These are phyloP conservation scores for Gari tellinella DNA, from an alignment of 2,888 invertebrate species.

Conservation along the genomic window DNA sequence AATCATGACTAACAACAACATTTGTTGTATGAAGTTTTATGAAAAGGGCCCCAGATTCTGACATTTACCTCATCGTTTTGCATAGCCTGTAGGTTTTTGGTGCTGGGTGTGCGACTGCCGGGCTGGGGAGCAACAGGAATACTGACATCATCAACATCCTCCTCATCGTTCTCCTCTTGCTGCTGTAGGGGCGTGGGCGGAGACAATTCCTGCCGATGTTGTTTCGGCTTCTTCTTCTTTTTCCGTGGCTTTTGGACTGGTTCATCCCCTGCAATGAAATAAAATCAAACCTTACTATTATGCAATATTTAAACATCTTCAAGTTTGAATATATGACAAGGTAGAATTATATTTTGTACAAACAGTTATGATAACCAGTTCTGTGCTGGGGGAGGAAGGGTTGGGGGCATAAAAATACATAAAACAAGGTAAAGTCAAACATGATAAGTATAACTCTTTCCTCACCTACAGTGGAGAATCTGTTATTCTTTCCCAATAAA, in stretches of 20 bases:
- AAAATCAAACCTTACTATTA: neutral
- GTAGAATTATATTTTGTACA: too few species aligned
- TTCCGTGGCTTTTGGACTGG: conserved; percentile 26
- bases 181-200: conserved; percentile 29
- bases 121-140: conserved; percentile 73
- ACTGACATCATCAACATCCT: conserved; percentile 73
- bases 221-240: conserved; percentile 56
- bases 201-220: conserved; percentile 31
- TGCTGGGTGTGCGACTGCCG: conserved; percentile 57
- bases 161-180: conserved; percentile 54
- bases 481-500: too few species aligned
- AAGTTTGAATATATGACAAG: neutral
- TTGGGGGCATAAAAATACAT: too few species aligned
- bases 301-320: neutral
- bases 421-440: too few species aligned
- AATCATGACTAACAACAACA: too few species aligned
- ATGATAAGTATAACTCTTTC: too few species aligned
- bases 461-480: too few species aligned
- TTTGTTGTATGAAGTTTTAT: too few species aligned
- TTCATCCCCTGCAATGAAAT: conserved; percentile 45
- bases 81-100: conserved; percentile 44
- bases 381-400: too few species aligned
- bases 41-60: too few species aligned
- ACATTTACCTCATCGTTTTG: neutral
- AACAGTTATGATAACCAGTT: too few species aligned